Evolutionary conservation across 1,140 invertebrate genomes (phyloP).

Genomic region (Drosophila bipectinata): DNA sequence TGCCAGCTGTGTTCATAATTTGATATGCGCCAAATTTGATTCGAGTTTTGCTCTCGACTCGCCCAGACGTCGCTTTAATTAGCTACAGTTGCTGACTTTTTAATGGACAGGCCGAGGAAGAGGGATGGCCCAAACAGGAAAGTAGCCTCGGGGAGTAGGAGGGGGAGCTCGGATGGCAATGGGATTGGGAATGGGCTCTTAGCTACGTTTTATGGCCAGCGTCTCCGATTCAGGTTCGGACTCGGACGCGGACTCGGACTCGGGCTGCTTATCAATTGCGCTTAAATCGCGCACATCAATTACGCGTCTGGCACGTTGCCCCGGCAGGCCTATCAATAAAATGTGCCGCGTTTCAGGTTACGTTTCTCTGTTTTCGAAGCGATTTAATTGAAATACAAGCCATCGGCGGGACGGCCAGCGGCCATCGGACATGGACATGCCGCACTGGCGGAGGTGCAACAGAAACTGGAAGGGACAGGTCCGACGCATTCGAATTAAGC

Average conservation of each 20-base stretch:
- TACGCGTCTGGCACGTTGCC: constrained; percentile 50
- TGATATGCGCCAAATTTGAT: constrained; percentile 78
- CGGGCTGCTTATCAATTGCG: constrained; percentile 70
- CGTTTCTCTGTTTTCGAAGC: constrained; percentile 58
- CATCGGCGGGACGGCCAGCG: constrained; percentile 3
- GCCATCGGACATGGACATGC: constrained; percentile 1
- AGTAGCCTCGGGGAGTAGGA: not conserved
- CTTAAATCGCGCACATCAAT: constrained; percentile 77
- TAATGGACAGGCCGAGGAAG: constrained; percentile 64
- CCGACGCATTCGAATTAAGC: constrained; percentile 24
- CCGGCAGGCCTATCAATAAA: constrained; percentile 64
- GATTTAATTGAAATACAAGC: constrained; percentile 74
- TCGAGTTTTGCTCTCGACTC: constrained; percentile 63
- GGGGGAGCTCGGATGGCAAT: constrained; percentile 1
- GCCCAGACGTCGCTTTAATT: constrained; percentile 65
- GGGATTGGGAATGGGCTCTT: constrained; percentile 13
- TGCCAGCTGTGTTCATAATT: constrained; percentile 80
- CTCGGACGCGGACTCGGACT: constrained; percentile 33
- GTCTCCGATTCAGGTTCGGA: not conserved
- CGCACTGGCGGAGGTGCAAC: not conserved
- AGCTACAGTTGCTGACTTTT: constrained; percentile 79
- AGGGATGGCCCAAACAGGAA: constrained; percentile 3
- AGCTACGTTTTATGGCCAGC: constrained; percentile 15
- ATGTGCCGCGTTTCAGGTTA: constrained; percentile 66
- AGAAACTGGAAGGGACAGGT: constrained; percentile 18